phyloP scores from a whole-genome alignment of 2,797 vertebrate genomes.

The Propithecus perrieri region DNA sequence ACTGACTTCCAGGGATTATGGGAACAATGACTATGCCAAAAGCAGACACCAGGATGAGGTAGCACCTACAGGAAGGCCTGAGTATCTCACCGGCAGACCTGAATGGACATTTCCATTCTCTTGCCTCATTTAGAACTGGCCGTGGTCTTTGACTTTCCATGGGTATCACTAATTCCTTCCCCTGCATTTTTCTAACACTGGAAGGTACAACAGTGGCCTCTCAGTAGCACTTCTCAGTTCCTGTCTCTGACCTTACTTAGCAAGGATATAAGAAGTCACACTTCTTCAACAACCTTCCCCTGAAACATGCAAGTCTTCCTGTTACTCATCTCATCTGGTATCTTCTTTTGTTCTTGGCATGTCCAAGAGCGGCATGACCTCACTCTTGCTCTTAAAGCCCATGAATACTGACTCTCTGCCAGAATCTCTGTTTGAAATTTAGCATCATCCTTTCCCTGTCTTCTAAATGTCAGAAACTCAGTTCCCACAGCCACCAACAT shows the following conservation, averaged over 20 bases:
- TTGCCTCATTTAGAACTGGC: not conserved
- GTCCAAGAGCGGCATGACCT: not conserved
- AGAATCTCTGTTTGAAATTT: not conserved
- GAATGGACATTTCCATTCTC: not conserved
- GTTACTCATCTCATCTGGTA: not conserved
- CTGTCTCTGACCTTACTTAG: not conserved
- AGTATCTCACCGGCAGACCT: not conserved
- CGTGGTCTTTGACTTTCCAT: not conserved
- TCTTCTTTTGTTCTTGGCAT: not conserved
- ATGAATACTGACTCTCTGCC: not conserved
- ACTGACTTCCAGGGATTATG: not conserved
- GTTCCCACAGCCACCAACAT: fast-evolving
- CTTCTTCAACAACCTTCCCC: not conserved
- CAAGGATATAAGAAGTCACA: not conserved
- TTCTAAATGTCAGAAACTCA: not conserved
- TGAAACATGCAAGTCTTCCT: not conserved
- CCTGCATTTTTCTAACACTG: not conserved
- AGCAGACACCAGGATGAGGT: not conserved
- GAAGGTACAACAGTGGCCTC: not conserved
- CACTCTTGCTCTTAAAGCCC: not conserved
- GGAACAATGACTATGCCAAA: not conserved
- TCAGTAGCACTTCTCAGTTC: not conserved
- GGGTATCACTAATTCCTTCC: not conserved
- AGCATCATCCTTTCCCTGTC: not conserved
- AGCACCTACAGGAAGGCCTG: not conserved